phyloP scores from a whole-genome alignment of 2,797 vertebrate genomes.

The Pangasius djambal region DNA sequence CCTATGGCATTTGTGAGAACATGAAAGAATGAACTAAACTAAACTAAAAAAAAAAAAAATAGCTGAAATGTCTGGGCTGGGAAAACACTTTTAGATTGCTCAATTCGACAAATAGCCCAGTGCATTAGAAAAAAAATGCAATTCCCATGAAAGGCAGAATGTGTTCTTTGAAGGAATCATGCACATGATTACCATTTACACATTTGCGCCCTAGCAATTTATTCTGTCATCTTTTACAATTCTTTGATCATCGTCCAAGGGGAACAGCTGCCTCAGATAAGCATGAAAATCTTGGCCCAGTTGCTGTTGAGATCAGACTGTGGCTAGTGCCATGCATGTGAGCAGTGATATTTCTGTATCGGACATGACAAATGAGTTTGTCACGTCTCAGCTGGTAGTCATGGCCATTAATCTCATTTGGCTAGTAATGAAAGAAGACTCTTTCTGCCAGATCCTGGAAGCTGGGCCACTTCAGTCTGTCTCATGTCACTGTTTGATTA shows the following conservation, averaged over 20 bases:
- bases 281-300: neutral
- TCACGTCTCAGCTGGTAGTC: conserved; percentile 48
- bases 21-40: neutral
- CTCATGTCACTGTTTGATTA: neutral
- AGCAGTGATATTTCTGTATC: conserved; percentile 25
- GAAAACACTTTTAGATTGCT: neutral
- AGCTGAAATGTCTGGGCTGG: neutral
- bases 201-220: neutral
- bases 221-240: neutral
- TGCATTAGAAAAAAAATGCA: neutral
- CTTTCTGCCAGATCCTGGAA: neutral
- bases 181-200: neutral
- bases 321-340: neutral
- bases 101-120: neutral
- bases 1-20: neutral
- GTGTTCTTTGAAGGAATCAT: neutral
- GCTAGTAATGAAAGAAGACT: neutral
- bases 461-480: neutral
- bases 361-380: conserved; percentile 24
- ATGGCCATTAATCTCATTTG: conserved; percentile 28
- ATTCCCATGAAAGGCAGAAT: neutral
- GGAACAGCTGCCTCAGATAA: conserved; percentile 23
- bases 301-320: conserved; percentile 28
- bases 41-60: neutral
- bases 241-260: conserved; percentile 17